These are phyloP conservation scores for Mesembrinibis cayennensis DNA, from an alignment of 2,113 vertebrate genomes.

Conservation along the genomic window DNA sequence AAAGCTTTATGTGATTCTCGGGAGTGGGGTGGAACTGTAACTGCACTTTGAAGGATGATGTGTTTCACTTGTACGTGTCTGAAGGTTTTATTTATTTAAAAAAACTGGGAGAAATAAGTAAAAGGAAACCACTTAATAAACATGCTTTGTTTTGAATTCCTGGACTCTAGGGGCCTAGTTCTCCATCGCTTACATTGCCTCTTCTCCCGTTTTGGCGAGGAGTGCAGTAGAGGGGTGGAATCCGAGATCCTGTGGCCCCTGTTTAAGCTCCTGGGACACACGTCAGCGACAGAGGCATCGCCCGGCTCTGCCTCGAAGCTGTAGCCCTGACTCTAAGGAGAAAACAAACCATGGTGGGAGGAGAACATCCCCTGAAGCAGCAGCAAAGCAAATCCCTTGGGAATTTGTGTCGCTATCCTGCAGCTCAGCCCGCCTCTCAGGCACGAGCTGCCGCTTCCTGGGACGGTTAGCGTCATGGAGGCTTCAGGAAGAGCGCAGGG, in stretches of 20 bases:
- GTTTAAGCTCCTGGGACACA: neutral
- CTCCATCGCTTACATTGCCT: neutral
- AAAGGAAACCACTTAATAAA: slow-evolving; percentile 63
- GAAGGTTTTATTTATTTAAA: slow-evolving; percentile 70
- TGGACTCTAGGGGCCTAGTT: neutral
- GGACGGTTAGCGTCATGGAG: neutral
- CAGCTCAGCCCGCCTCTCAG: neutral
- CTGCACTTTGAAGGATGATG: slow-evolving; percentile 57
- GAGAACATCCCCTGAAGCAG: neutral
- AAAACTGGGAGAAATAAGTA: slow-evolving; percentile 52
- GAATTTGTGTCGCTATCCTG: neutral
- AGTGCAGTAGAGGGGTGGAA: neutral
- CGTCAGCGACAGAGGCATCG: neutral
- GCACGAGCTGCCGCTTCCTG: neutral
- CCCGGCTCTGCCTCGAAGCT: neutral
- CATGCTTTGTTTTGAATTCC: slow-evolving; percentile 10
- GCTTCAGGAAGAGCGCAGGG: neutral
- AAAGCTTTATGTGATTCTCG: slow-evolving; percentile 50
- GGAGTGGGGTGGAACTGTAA: slow-evolving; percentile 47
- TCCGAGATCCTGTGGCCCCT: neutral
- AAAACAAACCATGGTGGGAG: neutral
- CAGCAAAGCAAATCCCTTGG: neutral
- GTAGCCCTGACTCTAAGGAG: neutral
- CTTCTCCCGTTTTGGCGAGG: neutral
- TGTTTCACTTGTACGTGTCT: slow-evolving; percentile 44